Base-by-base conservation (phyloP, 1,140 invertebrate genomes). In the Saccostrea echinata region DNA sequence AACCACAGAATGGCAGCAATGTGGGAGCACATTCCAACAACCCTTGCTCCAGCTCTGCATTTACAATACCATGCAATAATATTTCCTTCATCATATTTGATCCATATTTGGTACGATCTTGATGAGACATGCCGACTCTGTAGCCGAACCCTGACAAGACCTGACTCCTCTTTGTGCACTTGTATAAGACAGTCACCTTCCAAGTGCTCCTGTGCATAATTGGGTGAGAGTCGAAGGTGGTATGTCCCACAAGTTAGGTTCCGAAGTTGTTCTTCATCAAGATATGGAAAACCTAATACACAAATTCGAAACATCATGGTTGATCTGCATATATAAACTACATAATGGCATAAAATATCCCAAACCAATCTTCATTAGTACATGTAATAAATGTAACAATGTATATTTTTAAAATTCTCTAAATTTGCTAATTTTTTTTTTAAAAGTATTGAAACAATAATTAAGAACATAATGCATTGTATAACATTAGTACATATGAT, bases 381-480 rank as follows among this genome's bases (percentile, higher is more conserved):
- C n/a, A n/a, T n/a, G n/a, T n/a, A 11, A 18, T 64, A 64, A 64
- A 64, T 64, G 18, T 18, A 18, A 18, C 18, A 64, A 24, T 64
- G 18, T 64, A 64, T 64, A 21, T 64, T 18, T 24, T 21, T 21
- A 24, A 3, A 1, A 21, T 24, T 21, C 24, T 64, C 11, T 64
- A 64, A 64, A 6, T 43, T 3, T 64, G 11, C 24, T 3, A 64
- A 21, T n/a, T 3, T 64, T 64, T 64, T 11, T n/a, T n/a, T n/a
- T n/a, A n/a, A n/a, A 64, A 2, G 9, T 84, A 80, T 30, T 30
- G 88, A 21, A 84, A 84, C 21, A 35, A 86, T 35, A 90, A 33
- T n/a, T 27, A 16, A 27, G 88, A 35, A 85, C 30, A 86, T n/a
- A 88, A 87, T 9, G 87, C 84, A 43, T 86, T 90, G 30, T 57